A percentile compares a stretch with the other conserved stretches of the same genome.
Conservation (phyloP, 2,113 vertebrate genomes). For the Aphelocoma coerulescens region DNA sequence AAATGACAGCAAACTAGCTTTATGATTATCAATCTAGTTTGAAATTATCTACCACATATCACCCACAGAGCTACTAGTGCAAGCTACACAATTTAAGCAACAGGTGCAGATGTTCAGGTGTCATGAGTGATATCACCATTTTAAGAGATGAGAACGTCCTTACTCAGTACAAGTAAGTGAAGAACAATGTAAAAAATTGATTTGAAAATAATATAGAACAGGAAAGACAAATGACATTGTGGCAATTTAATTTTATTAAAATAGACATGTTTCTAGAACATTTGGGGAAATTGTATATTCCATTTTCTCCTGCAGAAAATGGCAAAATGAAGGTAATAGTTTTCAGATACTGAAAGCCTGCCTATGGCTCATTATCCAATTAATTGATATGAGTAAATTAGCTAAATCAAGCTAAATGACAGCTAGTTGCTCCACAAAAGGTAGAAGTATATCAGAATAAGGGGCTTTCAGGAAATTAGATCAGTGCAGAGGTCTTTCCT, state of each 20-base stretch:
- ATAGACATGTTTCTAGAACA: not conserved
- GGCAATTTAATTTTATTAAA: not conserved
- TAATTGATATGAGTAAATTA: conserved; percentile 59
- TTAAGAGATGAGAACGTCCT: not conserved
- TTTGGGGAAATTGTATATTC: conserved; percentile 19
- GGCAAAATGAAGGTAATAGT: conserved; percentile 42
- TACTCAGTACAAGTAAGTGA: not conserved
- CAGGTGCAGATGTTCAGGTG: not conserved
- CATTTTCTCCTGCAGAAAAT: conserved; percentile 28
- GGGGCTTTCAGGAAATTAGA: not conserved
- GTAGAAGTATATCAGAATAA: not conserved
- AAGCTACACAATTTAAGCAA: not conserved
- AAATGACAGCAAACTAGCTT: not conserved
- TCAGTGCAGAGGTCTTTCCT: not conserved
- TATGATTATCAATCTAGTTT: not conserved
- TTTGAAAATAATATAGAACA: not conserved
- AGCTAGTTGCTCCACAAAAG: conserved; percentile 7
- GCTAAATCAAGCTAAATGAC: conserved; percentile 43
- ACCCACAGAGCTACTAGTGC: not conserved
- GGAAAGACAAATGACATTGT: not conserved
- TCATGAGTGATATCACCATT: not conserved
- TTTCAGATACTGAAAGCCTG: conserved; percentile 9
- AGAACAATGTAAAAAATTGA: not conserved
- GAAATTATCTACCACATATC: not conserved
- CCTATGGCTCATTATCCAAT: conserved; percentile 53